Conservation (phyloP, 2,888 invertebrate species). For the Volucella inflata region DNA sequence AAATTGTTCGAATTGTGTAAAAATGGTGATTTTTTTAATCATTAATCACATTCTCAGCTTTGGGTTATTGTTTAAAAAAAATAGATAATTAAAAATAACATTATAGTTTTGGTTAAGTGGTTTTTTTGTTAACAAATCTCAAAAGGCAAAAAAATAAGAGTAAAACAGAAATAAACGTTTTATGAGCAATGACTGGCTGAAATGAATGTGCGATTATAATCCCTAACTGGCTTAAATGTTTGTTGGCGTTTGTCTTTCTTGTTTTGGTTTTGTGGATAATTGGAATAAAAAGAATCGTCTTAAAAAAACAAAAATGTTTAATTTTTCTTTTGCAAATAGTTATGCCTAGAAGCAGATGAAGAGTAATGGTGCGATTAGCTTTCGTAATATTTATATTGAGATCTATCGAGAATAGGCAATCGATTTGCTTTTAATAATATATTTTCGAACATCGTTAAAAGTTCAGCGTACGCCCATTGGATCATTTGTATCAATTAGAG, state of each 20-base stretch:
- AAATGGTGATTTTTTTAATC: conserved; percentile 59
- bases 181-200: conserved; percentile 70
- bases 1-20: conserved; percentile 32
- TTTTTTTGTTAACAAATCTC: conserved; percentile 46
- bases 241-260: not conserved
- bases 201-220: conserved; percentile 66
- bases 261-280: not conserved
- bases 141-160: conserved; percentile 62
- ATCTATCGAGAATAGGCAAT: no score
- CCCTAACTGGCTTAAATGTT: conserved; percentile 23
- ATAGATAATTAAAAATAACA: conserved; percentile 7
- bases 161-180: conserved; percentile 42
- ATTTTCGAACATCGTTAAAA: no score
- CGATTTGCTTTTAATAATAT: no score
- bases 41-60: conserved; percentile 71
- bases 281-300: conserved; percentile 49
- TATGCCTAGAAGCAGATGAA: not conserved
- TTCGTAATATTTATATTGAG: not conserved
- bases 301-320: not conserved
- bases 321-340: not conserved
- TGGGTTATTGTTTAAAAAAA: conserved; percentile 48
- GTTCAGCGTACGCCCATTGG: no score
- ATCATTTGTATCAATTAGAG: no score
- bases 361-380: not conserved
- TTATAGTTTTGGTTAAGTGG: conserved; percentile 39